Evolutionary conservation across 2,888 invertebrate genomes (phyloP), one percentile per base, ranked within the genome.

Genomic region (Tenthredo notha): DNA sequence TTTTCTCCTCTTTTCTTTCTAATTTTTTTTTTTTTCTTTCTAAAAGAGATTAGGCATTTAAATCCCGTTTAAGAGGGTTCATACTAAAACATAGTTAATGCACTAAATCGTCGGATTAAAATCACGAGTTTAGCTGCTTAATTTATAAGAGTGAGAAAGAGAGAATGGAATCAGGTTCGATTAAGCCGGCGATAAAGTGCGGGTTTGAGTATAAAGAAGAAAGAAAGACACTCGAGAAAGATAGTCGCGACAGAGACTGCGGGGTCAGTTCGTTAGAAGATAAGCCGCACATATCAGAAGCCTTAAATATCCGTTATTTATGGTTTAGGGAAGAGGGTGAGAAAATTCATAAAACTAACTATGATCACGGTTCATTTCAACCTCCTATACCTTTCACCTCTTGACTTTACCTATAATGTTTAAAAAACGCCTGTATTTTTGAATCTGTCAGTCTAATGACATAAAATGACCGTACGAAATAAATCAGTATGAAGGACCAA

Each of bases 251-350:
- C 47, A 54, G 37, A 37, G 37, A 37, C 37, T 37, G 6, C 37
- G 37, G 4, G 21, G 40, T 40, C 58, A 43, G 67, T 72, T 77
- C 85, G 84, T 65, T 84, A 84, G 77, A 67, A 21, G 84, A 50
- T n/a, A 50, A 77, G 72, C 72, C 61, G 2, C 25, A 9, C 21
- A 12, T 72, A 7, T 15, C 21, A 18, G 40, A 40, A 33, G 37
- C 18, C 37, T 70, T 70, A 29, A 70, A 70, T 18, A 37, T 70
- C 70, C n/a, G 70, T 70, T 70, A 37, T 37, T 70, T 70, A 70
- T n/a, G 70, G 15, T 1, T 70, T 37, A 54, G 5, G 18, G 15
- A 70, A 37, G 37, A 70, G 70, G 37, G 70, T n/a, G n/a, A 18
- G 70, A 70, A 70, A 37, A 70, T 33, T 37, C 25, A 37, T 18